These are phyloP conservation scores for Eupithecia insigniata DNA, from an alignment of 2,888 invertebrate genomes.

Conservation along the genomic window DNA sequence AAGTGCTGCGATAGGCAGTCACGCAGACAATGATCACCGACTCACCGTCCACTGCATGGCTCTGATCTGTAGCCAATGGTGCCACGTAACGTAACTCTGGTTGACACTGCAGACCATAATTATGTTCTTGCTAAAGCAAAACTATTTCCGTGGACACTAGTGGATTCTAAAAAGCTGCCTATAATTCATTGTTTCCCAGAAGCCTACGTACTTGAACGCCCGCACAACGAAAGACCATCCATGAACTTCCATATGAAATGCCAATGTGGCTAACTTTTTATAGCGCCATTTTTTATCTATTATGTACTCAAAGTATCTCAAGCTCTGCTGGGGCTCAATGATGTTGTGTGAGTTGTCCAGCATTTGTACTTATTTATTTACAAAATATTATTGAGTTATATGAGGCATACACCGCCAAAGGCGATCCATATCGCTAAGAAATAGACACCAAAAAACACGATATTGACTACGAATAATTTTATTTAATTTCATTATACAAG, in stretches of 20 bases:
- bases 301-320: not conserved
- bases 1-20: too few species aligned
- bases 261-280: not conserved
- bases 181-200: slow-evolving; percentile 71
- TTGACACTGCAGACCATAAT: slow-evolving; percentile 34
- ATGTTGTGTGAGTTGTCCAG: too few species aligned
- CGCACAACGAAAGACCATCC: slow-evolving; percentile 18
- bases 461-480: too few species aligned
- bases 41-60: too few species aligned
- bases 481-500: too few species aligned
- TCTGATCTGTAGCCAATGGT: too few species aligned
- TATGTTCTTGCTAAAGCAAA: slow-evolving; percentile 44
- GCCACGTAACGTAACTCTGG: not conserved
- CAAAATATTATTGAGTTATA: too few species aligned
- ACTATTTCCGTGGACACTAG: slow-evolving; percentile 52
- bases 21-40: too few species aligned
- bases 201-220: slow-evolving; percentile 22
- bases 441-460: too few species aligned
- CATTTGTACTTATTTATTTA: too few species aligned
- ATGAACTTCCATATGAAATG: not conserved
- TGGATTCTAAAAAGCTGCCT: slow-evolving; percentile 64
- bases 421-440: too few species aligned
- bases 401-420: too few species aligned
- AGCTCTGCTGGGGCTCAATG: not conserved
- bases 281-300: not conserved